Percentiles rank a stretch among this genome's conserved stretches.
Evolutionary conservation across 2,797 vertebrate genomes (phyloP).

Genomic region (Prionace glauca): DNA sequence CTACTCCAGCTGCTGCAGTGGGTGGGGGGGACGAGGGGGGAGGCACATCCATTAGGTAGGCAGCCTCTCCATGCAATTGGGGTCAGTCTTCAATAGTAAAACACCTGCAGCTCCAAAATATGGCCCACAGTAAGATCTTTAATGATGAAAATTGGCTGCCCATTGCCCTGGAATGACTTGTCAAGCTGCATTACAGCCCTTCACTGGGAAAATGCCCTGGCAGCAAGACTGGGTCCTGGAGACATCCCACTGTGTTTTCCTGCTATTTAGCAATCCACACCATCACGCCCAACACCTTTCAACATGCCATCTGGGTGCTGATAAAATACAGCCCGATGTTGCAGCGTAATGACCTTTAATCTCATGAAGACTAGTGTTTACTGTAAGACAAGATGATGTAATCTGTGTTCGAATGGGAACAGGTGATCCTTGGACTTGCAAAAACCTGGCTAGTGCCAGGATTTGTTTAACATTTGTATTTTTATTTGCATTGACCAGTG

Average conservation of each 20-base stretch:
- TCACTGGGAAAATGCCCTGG: not conserved
- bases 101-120: too few relatives aligned
- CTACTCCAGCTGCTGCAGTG: too few relatives aligned
- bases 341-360: not conserved
- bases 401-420: not conserved
- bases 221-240: too few relatives aligned
- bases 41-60: too few relatives aligned
- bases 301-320: not conserved
- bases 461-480: slow-evolving; percentile 35
- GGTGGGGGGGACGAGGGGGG: too few relatives aligned
- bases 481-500: slow-evolving; percentile 32
- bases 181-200: not conserved
- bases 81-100: too few relatives aligned
- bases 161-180: not conserved
- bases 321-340: not conserved
- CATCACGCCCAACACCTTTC: not conserved
- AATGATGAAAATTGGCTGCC: too few relatives aligned
- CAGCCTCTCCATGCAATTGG: too few relatives aligned
- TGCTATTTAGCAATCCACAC: not conserved
- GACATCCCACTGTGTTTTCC: not conserved
- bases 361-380: not conserved
- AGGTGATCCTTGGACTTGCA: slow-evolving; percentile 9
- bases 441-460: not conserved
- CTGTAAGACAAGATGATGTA: not conserved
- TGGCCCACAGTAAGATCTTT: too few relatives aligned